phyloP scores from a whole-genome alignment of 2,113 vertebrate genomes.

The Apaloderma vittatum region DNA sequence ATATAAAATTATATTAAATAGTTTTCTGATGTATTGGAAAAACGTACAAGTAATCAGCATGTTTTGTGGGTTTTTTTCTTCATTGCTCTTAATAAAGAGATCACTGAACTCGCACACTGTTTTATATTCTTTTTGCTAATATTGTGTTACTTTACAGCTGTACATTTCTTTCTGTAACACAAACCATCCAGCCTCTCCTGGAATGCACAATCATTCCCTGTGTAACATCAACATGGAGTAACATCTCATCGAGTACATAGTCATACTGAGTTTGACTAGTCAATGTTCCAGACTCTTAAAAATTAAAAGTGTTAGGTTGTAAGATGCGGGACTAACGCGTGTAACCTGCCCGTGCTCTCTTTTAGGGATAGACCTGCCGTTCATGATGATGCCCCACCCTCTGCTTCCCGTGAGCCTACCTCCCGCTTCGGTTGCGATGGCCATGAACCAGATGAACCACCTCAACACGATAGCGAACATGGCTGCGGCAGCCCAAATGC shows the following conservation, averaged over 20 bases:
- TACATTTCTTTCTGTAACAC: not conserved
- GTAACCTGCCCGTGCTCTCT: not conserved
- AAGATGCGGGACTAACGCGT: not conserved
- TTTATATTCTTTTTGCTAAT: not conserved
- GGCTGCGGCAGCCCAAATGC: conserved; percentile 89
- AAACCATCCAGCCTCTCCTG: not conserved
- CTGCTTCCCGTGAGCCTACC: conserved; percentile 93
- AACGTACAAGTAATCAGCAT: not conserved
- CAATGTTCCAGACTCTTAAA: not conserved
- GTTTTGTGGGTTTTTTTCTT: not conserved
- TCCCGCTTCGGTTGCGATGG: conserved; percentile 92
- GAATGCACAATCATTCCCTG: not conserved
- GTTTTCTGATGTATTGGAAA: not conserved
- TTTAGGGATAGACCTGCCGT: conserved; percentile 91
- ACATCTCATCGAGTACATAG: no score
- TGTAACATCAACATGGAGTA: not conserved
- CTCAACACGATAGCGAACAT: conserved; percentile 92
- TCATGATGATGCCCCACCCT: conserved; percentile 95
- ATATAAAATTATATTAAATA: no score
- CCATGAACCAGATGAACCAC: conserved; percentile 96
- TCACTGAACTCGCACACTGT: rapidly evolving
- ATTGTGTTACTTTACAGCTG: not conserved
- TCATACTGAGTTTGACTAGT: not conserved
- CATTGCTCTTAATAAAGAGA: not conserved
- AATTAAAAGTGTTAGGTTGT: not conserved